phyloP scores from a whole-genome alignment of 2,113 vertebrate species.

The Puntigrus tetrazona region DNA sequence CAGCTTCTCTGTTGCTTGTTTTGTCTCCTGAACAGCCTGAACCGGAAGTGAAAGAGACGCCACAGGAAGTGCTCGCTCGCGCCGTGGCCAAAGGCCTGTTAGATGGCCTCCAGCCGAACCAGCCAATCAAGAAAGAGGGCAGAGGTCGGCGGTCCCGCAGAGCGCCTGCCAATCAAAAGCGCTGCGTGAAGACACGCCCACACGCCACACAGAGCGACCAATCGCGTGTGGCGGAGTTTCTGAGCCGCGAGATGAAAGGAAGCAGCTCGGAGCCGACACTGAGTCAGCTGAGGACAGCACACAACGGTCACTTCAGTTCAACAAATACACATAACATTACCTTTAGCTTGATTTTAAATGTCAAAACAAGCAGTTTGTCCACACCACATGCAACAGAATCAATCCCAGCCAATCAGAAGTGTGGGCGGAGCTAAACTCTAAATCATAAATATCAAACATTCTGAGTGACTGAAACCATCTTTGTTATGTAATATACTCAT shows the following conservation, averaged over 20 bases:
- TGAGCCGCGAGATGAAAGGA: conserved; percentile 57
- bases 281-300: conserved; percentile 44
- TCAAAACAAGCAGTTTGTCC: too few species aligned
- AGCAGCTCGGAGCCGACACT: conserved; percentile 16
- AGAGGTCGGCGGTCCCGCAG: conserved; percentile 30
- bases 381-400: too few species aligned
- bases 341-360: too few species aligned
- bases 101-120: conserved; percentile 64
- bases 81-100: conserved; percentile 78
- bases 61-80: conserved; percentile 75
- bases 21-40: conserved; percentile 69
- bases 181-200: background rate
- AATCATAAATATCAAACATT: too few species aligned
- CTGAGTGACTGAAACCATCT: too few species aligned
- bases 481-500: too few species aligned
- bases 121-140: conserved; percentile 67
- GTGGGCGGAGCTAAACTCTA: too few species aligned
- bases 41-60: conserved; percentile 64
- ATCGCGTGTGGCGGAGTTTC: conserved; percentile 62
- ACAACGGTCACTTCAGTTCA: background rate
- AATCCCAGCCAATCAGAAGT: too few species aligned
- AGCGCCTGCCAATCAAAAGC: conserved; percentile 15
- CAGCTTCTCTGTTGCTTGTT: background rate
- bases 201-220: conserved; percentile 11
- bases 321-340: background rate